Conservation (phyloP, 2,797 vertebrate species). For the Buceros bicornis region DNA sequence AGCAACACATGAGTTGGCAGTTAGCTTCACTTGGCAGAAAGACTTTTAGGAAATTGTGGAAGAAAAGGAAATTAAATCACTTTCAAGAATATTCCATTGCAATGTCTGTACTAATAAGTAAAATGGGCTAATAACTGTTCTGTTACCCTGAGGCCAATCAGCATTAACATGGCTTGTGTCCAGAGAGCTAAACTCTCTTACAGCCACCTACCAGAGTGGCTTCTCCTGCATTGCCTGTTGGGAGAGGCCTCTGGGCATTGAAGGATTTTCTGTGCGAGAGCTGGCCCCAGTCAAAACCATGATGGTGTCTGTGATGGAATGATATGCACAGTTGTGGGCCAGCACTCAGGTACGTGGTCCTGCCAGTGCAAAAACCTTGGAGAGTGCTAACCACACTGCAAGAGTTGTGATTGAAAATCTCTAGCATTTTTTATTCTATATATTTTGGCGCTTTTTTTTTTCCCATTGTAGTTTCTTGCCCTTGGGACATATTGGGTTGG, state of each 20-base stretch:
- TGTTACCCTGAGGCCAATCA: background rate
- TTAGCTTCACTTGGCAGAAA: constrained; percentile 33
- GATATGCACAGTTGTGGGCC: background rate
- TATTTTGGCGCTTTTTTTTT: background rate
- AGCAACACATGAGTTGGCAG: constrained; percentile 26
- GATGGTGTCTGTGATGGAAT: background rate
- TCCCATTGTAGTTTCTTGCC: background rate
- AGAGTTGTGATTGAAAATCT: background rate
- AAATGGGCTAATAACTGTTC: constrained; percentile 33
- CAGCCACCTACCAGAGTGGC: background rate
- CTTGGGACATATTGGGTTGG: background rate
- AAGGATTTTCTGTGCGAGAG: background rate
- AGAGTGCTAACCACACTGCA: background rate
- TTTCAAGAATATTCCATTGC: constrained; percentile 51
- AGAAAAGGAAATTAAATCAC: constrained; percentile 40
- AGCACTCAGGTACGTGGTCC: background rate
- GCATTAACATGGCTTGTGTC: background rate
- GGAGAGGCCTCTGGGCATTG: background rate
- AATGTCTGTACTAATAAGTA: constrained; percentile 38
- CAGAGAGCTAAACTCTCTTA: background rate
- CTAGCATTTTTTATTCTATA: background rate
- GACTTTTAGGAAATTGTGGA: constrained; percentile 22
- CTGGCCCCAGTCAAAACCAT: fast-evolving
- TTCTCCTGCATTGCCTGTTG: background rate
- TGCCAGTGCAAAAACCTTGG: background rate